Evolutionary conservation across 2,888 invertebrate species (phyloP), one percentile per base, ranked within the genome.

Genomic region (Oscheius sp.): DNA sequence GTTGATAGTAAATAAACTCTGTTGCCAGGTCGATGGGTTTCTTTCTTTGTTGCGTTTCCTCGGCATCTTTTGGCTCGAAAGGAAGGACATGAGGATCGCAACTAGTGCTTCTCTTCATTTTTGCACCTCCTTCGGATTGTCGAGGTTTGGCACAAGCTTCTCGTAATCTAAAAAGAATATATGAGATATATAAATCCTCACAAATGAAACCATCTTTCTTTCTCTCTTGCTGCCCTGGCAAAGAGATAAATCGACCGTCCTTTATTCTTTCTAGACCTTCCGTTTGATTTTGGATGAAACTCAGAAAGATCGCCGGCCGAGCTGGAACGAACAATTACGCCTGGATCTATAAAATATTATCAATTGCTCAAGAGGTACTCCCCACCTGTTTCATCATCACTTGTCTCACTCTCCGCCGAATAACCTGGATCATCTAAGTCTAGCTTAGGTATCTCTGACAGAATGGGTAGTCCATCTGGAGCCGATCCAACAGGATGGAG

Each of bases 161-260:
- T 17, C 80, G 77, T 12, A 80, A 69, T 36, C 80, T 80, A 41
- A 30, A 41, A 47, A 57, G 14, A 14, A 17, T 41, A 17, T 3
- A 33, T n/a, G 51, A 59, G n/a, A 38, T 26, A 41, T 12, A 12
- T 2, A 57, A 28, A 22, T 22, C 26, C 62, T 36, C 30, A 80
- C 77, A 78, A 64, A 75, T 87, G 86, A 77, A 89, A 94, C 94
- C 94, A 94, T 82, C 93, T 92, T 87, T 94, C 94, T 87, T 95
- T 95, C 83, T 94, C 93, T 61, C 94, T 89, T 78, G 92, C 92
- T n/a, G 93, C 92, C 70, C 94, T 89, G 2, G 92, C 91, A 86
- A 92, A 92, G 67, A 92, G 86, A 83, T 89, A 90, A 69, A 91
- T 78, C n/a, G 72, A 71, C n/a, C 72, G 66, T 45, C 77, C 72